Conservation (phyloP, 2,888 invertebrate species). For the Megalurothrips usitatus region DNA sequence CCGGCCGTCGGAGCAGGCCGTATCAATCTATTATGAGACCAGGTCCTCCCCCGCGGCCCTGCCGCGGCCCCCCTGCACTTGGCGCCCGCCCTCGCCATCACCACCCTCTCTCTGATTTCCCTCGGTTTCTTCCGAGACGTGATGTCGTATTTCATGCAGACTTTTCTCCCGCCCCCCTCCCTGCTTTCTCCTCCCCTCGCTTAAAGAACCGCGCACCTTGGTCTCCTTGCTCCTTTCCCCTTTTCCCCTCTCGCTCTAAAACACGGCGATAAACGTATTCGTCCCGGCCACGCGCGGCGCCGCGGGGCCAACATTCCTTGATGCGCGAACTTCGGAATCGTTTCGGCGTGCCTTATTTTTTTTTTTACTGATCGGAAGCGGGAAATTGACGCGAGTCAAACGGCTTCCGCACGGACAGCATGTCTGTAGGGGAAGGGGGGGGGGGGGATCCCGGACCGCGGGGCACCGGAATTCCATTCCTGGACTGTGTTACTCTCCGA, state of each 20-base stretch:
- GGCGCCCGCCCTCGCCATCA: not conserved
- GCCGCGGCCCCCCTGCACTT: not conserved
- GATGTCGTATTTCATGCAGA: slow-evolving; percentile 22
- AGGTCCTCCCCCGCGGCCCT: not conserved
- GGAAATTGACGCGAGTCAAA: too few relatives aligned
- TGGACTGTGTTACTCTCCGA: too few relatives aligned
- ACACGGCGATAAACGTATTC: not conserved
- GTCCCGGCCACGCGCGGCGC: too few relatives aligned
- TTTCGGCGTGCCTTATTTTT: too few relatives aligned
- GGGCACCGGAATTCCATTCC: too few relatives aligned
- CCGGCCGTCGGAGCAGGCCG: not conserved
- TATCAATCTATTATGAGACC: slow-evolving; percentile 24
- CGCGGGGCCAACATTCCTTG: too few relatives aligned
- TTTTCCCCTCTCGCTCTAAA: not conserved
- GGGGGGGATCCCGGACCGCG: too few relatives aligned
- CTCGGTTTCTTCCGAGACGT: slow-evolving; percentile 1
- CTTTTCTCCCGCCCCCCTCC: not conserved
- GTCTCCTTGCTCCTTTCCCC: not conserved
- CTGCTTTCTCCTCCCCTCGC: not conserved
- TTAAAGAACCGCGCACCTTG: too few relatives aligned
- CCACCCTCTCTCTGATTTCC: slow-evolving; percentile 2
- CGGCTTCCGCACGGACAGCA: too few relatives aligned
- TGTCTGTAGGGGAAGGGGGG: too few relatives aligned
- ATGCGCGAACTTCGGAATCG: too few relatives aligned
- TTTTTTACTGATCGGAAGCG: too few relatives aligned